Evolutionary conservation across 2,888 invertebrate species (phyloP).

Genomic region (Drosophila imparisetae): DNA sequence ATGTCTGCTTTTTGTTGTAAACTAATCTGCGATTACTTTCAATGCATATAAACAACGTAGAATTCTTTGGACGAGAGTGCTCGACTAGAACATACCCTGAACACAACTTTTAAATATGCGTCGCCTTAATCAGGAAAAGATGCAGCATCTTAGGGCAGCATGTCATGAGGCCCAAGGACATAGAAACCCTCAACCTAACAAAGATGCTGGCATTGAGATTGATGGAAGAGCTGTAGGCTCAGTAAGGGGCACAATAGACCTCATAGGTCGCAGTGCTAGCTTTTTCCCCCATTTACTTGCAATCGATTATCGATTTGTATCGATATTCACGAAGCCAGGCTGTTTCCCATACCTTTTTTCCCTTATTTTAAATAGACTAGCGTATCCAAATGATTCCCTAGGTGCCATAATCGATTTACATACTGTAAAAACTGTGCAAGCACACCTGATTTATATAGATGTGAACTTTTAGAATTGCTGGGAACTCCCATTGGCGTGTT

Average conservation of each 20-base stretch:
- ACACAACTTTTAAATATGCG: not conserved
- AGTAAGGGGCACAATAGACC: no score
- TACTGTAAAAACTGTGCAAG: not conserved
- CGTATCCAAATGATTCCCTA: not conserved
- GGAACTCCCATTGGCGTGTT: constrained; percentile 24
- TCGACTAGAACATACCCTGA: not conserved
- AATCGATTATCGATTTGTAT: not conserved
- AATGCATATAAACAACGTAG: not conserved
- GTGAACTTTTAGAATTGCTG: not conserved
- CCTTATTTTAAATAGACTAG: not conserved
- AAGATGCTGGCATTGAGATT: no score
- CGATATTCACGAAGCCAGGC: not conserved
- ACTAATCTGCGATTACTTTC: not conserved
- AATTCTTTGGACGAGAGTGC: not conserved
- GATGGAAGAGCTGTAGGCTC: no score
- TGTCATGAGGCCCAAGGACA: no score
- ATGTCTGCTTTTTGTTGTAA: not conserved
- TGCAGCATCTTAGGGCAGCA: no score
- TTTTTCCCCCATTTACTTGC: not conserved
- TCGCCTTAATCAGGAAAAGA: no score
- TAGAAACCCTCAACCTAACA: no score
- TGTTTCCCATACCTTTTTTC: not conserved
- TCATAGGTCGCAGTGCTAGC: no score
- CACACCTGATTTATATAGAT: not conserved
- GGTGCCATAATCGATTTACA: not conserved